Percentiles rank a stretch among this genome's conserved stretches.
phyloP scores from a whole-genome alignment of 2,113 vertebrate species.

The Paradoxurus hermaphroditus region DNA sequence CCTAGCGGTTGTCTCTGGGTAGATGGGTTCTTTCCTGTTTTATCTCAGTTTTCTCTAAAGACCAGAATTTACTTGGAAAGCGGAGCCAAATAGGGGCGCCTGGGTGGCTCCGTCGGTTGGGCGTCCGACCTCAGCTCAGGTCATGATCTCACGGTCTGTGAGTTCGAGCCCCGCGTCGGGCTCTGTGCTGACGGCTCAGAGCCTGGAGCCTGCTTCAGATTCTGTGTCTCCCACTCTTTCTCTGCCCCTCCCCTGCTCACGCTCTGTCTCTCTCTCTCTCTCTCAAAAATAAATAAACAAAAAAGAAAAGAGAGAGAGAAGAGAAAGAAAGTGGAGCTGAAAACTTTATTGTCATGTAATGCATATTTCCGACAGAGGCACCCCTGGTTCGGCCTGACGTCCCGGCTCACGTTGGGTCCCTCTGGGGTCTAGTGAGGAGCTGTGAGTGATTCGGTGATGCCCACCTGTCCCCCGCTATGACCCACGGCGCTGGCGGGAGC shows the following conservation, averaged over 20 bases:
- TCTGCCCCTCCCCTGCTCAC: too few relatives aligned
- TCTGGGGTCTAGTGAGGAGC: rapidly evolving
- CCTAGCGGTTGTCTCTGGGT: neutral
- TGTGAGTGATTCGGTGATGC: neutral
- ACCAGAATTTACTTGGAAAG: neutral
- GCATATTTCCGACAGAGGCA: neutral
- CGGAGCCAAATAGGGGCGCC: neutral
- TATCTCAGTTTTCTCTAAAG: neutral
- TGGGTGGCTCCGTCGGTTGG: too few relatives aligned
- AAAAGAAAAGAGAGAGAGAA: too few relatives aligned
- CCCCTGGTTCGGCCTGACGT: neutral
- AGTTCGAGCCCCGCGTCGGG: too few relatives aligned
- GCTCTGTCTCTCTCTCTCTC: too few relatives aligned
- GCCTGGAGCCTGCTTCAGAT: too few relatives aligned
- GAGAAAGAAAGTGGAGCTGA: neutral
- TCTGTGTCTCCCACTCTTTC: too few relatives aligned
- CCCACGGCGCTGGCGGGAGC: neutral
- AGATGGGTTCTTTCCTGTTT: neutral
- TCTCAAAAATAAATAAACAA: too few relatives aligned
- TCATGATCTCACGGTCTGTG: too few relatives aligned
- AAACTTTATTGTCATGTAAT: neutral
- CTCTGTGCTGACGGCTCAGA: too few relatives aligned
- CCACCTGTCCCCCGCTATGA: neutral
- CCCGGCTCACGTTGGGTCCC: neutral
- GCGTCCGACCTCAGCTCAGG: too few relatives aligned